These are phyloP conservation scores for Eupithecia pulchellata DNA, from an alignment of 2,888 invertebrate species.

Conservation along the genomic window DNA sequence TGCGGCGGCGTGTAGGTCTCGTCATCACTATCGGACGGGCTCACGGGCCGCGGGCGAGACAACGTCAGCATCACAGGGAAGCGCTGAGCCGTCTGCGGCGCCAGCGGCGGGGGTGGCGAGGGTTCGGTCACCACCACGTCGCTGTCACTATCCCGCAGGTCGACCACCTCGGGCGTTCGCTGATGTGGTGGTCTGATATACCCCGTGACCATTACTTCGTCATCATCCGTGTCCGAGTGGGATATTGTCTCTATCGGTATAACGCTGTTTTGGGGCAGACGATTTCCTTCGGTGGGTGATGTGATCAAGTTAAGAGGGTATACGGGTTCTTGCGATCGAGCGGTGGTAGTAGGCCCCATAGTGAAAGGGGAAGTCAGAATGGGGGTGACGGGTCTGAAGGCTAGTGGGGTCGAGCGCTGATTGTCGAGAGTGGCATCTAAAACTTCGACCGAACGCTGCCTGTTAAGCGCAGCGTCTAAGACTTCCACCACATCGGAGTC, in stretches of 20 bases:
- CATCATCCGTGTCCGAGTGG: constrained; percentile 79
- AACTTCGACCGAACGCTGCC: constrained; percentile 54
- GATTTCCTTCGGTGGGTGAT: constrained; percentile 37
- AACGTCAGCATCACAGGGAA: constrained; percentile 59
- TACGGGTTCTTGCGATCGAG: constrained; percentile 55
- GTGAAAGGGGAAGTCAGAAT: constrained; percentile 11
- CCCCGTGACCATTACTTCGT: constrained; percentile 87
- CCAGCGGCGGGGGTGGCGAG: constrained; percentile 47
- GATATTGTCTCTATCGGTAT: constrained; percentile 80
- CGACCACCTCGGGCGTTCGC: constrained; percentile 88
- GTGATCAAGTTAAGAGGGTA: constrained; percentile 64
- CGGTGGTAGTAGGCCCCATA: constrained; percentile 47
- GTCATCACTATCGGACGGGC: constrained; percentile 39
- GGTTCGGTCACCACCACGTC: constrained; percentile 74
- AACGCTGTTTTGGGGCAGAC: constrained; percentile 55
- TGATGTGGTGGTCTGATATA: constrained; percentile 88
- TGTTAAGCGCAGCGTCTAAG: not conserved
- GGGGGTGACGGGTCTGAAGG: not conserved
- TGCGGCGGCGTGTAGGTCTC: constrained; percentile 49
- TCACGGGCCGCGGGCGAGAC: constrained; percentile 50
- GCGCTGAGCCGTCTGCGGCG: constrained; percentile 9
- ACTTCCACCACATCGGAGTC: constrained; percentile 75
- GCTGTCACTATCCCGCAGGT: constrained; percentile 83
- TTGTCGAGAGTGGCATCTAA: not conserved
- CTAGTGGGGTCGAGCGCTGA: constrained; percentile 13